Conservation (phyloP, 2,797 vertebrate genomes). For the Sebastes itinus region DNA sequence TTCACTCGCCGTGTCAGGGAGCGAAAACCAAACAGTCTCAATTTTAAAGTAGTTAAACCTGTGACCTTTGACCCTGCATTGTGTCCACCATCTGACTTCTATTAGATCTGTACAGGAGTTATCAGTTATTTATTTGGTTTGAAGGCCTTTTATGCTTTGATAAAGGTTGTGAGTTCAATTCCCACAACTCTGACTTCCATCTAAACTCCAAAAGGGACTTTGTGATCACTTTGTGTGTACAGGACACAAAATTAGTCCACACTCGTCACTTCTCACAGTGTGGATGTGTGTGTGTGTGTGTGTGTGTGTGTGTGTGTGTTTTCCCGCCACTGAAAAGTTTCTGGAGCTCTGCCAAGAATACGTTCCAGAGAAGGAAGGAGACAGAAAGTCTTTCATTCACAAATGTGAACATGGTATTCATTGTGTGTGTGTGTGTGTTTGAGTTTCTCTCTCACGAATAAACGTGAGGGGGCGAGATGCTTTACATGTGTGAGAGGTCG, state of each 20-base stretch:
- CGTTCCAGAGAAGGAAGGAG: conserved; percentile 20
- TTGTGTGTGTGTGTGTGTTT: background rate
- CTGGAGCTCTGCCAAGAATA: conserved; percentile 46
- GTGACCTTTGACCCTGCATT: background rate
- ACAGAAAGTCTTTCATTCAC: conserved; percentile 61
- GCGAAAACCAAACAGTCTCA: no score
- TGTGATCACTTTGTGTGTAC: background rate
- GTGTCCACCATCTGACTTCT: no score
- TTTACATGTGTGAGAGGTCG: background rate
- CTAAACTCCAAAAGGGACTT: background rate
- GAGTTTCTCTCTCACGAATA: conserved; percentile 21
- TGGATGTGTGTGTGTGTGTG: background rate
- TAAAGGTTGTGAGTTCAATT: background rate
- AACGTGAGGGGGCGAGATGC: background rate
- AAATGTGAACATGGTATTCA: conserved; percentile 44
- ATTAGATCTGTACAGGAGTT: no score
- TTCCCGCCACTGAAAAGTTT: conserved; percentile 50
- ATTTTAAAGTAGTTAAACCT: background rate
- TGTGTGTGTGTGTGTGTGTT: background rate
- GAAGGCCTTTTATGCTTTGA: background rate
- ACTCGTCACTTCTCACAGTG: conserved; percentile 23
- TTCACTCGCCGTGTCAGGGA: no score
- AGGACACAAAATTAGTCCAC: background rate
- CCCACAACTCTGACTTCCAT: background rate
- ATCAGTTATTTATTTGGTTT: no score